These are phyloP conservation scores for Hypolimnas misippus DNA, from an alignment of 2,888 invertebrate genomes.

Conservation along the genomic window DNA sequence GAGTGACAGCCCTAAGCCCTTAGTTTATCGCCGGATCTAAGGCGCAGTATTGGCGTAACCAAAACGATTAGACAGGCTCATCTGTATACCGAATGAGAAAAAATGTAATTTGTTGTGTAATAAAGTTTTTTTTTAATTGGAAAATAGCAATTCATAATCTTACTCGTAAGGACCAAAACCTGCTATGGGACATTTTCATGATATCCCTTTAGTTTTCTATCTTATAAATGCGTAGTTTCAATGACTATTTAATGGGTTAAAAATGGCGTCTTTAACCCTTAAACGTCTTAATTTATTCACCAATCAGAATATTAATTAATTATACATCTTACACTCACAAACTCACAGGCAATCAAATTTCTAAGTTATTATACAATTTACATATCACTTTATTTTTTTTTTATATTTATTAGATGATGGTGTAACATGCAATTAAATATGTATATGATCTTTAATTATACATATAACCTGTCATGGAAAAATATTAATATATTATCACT, in stretches of 20 bases:
- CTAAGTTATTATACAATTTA: not conserved
- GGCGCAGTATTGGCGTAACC: conserved; percentile 51
- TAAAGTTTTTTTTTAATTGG: no score
- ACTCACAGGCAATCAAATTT: not conserved
- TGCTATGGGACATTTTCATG: no score
- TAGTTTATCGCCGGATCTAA: conserved; percentile 36
- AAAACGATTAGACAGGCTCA: conserved; percentile 50
- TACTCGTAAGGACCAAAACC: no score
- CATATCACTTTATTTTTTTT: not conserved
- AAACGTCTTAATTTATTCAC: no score
- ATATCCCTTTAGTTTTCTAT: no score
- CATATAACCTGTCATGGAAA: not conserved
- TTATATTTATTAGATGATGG: not conserved
- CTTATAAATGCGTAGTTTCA: no score
- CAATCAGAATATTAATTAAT: not conserved
- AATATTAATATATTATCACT: not conserved
- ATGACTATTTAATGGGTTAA: no score
- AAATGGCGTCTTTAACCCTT: no score
- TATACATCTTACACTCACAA: not conserved
- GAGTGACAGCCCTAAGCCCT: not conserved
- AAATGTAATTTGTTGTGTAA: no score
- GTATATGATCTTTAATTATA: not conserved
- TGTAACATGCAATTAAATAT: not conserved
- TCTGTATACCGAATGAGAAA: conserved; percentile 14
- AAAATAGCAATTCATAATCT: no score